These are phyloP conservation scores for Elaeidobius kamerunicus DNA, from an alignment of 2,888 invertebrate species.

Conservation along the genomic window DNA sequence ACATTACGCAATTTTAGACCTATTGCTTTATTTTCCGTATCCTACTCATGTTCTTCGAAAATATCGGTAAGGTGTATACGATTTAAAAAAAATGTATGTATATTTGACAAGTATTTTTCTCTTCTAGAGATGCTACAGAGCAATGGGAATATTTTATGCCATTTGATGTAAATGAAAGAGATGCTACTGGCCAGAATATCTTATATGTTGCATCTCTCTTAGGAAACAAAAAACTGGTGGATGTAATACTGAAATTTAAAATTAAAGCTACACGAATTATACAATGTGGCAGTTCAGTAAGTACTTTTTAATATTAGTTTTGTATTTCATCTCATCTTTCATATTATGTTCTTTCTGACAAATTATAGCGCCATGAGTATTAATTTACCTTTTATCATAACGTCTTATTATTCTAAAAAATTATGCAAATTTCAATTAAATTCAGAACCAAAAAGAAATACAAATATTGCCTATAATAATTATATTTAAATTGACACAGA, in stretches of 20 bases:
- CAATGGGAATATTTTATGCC: constrained; percentile 81
- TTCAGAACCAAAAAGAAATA: too few species aligned
- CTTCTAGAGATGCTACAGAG: constrained; percentile 62
- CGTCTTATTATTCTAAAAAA: too few species aligned
- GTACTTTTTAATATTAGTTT: too few species aligned
- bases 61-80: constrained; percentile 50
- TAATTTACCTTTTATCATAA: too few species aligned
- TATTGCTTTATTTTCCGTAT: constrained; percentile 79
- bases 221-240: constrained; percentile 76
- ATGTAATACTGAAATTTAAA: constrained; percentile 70
- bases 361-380: too few species aligned
- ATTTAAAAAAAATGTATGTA: neutral
- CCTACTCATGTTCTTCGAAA: constrained; percentile 65
- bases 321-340: too few species aligned
- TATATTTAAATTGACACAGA: too few species aligned
- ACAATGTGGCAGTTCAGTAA: constrained; percentile 37
- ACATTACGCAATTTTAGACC: constrained; percentile 71
- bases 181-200: constrained; percentile 87
- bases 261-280: constrained; percentile 56
- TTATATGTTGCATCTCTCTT: constrained; percentile 85
- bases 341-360: too few species aligned
- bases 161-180: constrained; percentile 90
- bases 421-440: too few species aligned
- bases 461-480: too few species aligned
- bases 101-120: constrained; percentile 5